Evolutionary conservation across 2,888 invertebrate species (phyloP), one percentile per base, ranked within the genome.

Genomic region (Machimus atricapillus): DNA sequence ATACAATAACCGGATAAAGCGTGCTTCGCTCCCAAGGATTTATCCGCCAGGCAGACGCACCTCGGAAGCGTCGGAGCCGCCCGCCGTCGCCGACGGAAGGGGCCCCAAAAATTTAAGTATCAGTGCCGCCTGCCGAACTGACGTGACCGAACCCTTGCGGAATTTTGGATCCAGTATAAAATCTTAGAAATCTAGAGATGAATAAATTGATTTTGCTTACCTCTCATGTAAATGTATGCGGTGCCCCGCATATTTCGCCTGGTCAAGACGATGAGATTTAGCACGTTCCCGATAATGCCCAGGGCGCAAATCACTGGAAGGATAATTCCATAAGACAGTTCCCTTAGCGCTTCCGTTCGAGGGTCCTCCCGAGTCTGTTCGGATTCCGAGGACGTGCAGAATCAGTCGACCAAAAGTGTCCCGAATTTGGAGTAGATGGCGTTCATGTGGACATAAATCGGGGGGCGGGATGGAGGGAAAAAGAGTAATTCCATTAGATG

Each of bases 221-320:
- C 95, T 92, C 95, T 92, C 95, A 96, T 96, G 92, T 96, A 97
- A 91, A 96, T 95, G 91, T 97, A 97, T 66, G 96, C 96, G 0
- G 96, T 95, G 73, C 96, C 96, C 89, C 96, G 94, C 94, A 97
- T 95, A 90, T 96, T 96, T 88, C 95, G 94, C 88, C 96, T 94
- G 66, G 96, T 96, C 88, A 97, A 94, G 27, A 97, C 96, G 89
- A 96, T 93, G 89, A 97, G 93, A 92, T 97, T 97, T 89, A 97
- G 94, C 66, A 96, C 93, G 92, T 97, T 97, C 74, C 97, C 97
- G 86, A 96, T 93, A 90, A 97, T 96, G 78, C 96, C 96, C 88
- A 96, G 93, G 87, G 94, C 93, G 91, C 96, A 96, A 90, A 96
- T 95, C 88, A 94, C 93, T 87, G 96, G 96, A 89, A 96, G 91